Evolutionary conservation across 2,888 invertebrate species (phyloP).

Genomic region (Hemithea aestivaria): DNA sequence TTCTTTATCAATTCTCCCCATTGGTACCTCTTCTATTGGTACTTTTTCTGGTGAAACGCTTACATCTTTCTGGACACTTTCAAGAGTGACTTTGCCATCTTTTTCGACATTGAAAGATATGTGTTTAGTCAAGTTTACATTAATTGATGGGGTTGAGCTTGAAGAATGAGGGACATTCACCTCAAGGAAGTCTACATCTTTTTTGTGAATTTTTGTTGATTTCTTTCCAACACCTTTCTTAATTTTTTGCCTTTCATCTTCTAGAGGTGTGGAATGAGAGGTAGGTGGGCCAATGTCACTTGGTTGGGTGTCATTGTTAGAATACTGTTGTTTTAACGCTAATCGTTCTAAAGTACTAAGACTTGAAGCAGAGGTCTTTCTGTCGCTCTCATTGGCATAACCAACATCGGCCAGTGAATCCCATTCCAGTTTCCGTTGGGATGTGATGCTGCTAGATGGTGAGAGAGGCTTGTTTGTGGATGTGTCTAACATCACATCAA

Average conservation of each 20-base stretch:
- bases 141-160: constrained; percentile 49
- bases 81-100: constrained; percentile 54
- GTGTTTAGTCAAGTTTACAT: constrained; percentile 69
- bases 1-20: constrained; percentile 53
- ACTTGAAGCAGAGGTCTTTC: constrained; percentile 67
- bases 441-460: constrained; percentile 86
- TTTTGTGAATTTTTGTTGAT: constrained; percentile 59
- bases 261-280: constrained; percentile 76
- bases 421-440: constrained; percentile 89
- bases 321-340: constrained; percentile 74
- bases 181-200: constrained; percentile 60
- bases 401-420: constrained; percentile 93
- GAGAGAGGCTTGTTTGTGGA: constrained; percentile 74
- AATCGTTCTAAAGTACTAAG: constrained; percentile 82
- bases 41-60: constrained; percentile 51
- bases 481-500: constrained; percentile 58
- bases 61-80: constrained; percentile 47
- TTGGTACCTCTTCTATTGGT: constrained; percentile 32
- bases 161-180: constrained; percentile 54
- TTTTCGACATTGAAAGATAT: constrained; percentile 70
- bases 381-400: constrained; percentile 81
- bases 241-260: constrained; percentile 45
- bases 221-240: constrained; percentile 53
- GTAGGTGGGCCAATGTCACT: constrained; percentile 62
- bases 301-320: constrained; percentile 58